Base-by-base conservation (phyloP, 2,888 invertebrate species). In the Oligia strigilis region DNA sequence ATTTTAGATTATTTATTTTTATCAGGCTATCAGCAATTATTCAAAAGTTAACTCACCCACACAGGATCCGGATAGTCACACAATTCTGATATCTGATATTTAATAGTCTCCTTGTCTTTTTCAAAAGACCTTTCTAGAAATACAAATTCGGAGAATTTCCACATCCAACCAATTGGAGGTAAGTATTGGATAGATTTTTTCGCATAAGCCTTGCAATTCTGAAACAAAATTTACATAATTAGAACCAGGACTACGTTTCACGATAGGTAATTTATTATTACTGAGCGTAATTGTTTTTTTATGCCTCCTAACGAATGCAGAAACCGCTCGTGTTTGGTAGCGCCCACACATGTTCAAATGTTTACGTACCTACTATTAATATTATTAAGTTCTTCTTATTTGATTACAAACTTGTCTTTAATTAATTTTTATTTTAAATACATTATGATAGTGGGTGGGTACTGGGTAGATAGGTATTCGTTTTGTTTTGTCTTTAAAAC, bases 111-210 rank as follows among this genome's bases (percentile, higher is more conserved):
- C 93, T 98, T 98, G 95, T 99, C 99, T 94, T 99, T 98, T 77
- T 99, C 98, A 97, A 98, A 99, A 87, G 98, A 98, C 89, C 99
- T 97, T 94, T 99, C 99, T 80, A 99, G 97, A 96, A 99, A 99
- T 83, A 99, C 99, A 95, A 98, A 98, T 94, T 99, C 99, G 0
- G 99, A 98, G 94, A 99, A 99, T 96, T 99, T 99, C 99, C 99
- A 99, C 91, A 98, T 98, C 99, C 99, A 99, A 60, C 99, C 99
- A 89, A 99, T 98, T 17, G 99, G 98, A 49, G 99, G 99, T 86
- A 99, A 97, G 94, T 98, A 99, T 90, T 98, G 98, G 86, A 99
- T 98, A 23, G 98, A 98, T 95, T 99, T 99, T 96, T 99, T 99
- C 1, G 99, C 99, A 94, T 99, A 99, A 0, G 99, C 99, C 97